Conservation (phyloP, 2,797 vertebrate genomes). For the Strix occidentalis region DNA sequence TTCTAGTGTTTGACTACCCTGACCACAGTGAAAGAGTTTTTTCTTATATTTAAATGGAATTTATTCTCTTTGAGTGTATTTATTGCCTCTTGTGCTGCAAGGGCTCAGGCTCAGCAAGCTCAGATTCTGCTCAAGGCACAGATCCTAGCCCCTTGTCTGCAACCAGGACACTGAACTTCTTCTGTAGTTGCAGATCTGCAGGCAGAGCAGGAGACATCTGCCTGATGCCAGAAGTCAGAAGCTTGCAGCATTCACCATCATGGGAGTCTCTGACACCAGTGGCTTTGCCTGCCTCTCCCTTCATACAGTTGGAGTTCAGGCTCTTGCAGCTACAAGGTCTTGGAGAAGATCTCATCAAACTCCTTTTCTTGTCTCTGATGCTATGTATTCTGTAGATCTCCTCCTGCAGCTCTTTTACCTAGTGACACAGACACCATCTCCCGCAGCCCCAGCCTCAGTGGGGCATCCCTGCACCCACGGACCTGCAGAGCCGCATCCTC, state of each 20-base stretch:
- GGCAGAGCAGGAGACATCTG: not conserved
- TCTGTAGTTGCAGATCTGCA: not conserved
- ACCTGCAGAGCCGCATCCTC: not conserved
- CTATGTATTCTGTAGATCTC: not conserved
- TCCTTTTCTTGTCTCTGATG: not conserved
- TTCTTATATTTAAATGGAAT: not conserved
- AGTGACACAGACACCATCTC: not conserved
- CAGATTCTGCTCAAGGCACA: not conserved
- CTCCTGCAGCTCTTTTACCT: not conserved
- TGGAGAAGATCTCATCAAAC: not conserved
- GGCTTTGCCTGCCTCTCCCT: not conserved
- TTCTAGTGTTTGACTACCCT: not conserved
- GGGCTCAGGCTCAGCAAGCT: not conserved
- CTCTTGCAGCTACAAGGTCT: not conserved
- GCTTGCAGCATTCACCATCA: not conserved
- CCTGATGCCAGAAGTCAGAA: not conserved
- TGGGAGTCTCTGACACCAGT: not conserved
- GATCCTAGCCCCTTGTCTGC: not conserved
- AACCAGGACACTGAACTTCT: not conserved
- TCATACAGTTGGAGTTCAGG: not conserved
- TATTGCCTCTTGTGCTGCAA: not conserved
- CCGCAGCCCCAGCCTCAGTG: not conserved
- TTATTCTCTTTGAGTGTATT: not conserved
- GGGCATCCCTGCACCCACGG: not conserved
- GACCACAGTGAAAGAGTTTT: not conserved